Percentiles rank a stretch among this genome's conserved stretches.
These are phyloP conservation scores for Drosophila sp. DNA, from an alignment of 1,140 invertebrate genomes.

Conservation along the genomic window DNA sequence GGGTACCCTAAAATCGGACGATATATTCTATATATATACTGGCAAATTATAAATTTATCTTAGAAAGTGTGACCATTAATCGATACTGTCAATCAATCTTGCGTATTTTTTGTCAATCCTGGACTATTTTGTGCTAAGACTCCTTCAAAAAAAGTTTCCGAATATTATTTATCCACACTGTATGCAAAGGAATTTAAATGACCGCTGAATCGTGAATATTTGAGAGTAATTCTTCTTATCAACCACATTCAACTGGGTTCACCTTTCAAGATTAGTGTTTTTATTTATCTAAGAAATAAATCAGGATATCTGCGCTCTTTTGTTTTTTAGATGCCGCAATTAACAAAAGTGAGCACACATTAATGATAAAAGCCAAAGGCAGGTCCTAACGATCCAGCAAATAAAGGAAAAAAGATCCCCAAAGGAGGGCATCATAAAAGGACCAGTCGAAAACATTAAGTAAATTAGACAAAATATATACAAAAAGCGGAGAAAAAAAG, in stretches of 20 bases:
- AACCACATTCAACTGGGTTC: not conserved
- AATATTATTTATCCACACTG: too few species aligned
- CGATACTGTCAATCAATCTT: too few species aligned
- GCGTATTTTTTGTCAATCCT: too few species aligned
- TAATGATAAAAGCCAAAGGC: slow-evolving; percentile 36
- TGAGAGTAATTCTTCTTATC: not conserved
- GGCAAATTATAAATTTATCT: too few species aligned
- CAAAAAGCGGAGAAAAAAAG: slow-evolving; percentile 11
- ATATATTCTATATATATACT: too few species aligned
- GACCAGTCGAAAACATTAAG: slow-evolving; percentile 50
- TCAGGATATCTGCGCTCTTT: slow-evolving; percentile 37
- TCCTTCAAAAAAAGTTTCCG: too few species aligned
- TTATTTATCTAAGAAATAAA: slow-evolving; percentile 41
- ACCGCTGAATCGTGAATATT: too few species aligned
- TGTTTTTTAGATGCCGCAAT: slow-evolving; percentile 33
- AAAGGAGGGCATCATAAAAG: slow-evolving; percentile 51
- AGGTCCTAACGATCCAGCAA: slow-evolving; percentile 35
- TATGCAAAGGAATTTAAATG: too few species aligned
- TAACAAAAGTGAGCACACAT: slow-evolving; percentile 54
- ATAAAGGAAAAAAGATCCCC: slow-evolving; percentile 29
- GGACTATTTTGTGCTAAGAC: too few species aligned
- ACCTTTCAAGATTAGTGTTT: not conserved
- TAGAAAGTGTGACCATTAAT: too few species aligned
- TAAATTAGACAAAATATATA: slow-evolving; percentile 53
- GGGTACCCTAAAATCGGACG: too few species aligned